phyloP scores from a whole-genome alignment of 2,888 invertebrate species.

The Habroteleia sp. region DNA sequence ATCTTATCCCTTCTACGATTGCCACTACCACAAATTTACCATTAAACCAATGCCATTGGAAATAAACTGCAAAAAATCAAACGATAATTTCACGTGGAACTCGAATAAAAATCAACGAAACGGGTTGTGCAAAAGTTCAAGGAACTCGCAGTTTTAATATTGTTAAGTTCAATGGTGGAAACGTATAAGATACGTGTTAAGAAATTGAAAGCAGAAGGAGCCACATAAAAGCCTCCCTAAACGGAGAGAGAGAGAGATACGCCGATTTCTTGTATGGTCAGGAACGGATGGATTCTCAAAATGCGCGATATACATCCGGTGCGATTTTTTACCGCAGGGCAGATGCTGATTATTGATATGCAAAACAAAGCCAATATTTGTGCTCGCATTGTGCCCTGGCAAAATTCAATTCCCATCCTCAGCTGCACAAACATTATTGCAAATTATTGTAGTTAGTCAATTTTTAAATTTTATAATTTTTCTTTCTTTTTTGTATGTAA shows the following conservation, averaged over 20 bases:
- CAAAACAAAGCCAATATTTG: slow-evolving; percentile 25
- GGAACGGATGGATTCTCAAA: slow-evolving; percentile 45
- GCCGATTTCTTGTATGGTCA: slow-evolving; percentile 54
- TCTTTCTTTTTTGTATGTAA: too few relatives aligned
- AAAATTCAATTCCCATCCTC: neutral
- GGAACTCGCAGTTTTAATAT: slow-evolving; percentile 34
- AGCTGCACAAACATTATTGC: too few relatives aligned
- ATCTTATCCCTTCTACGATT: too few relatives aligned
- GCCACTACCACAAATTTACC: too few relatives aligned
- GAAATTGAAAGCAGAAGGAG: slow-evolving; percentile 62
- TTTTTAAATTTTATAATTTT: too few relatives aligned
- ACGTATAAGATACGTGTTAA: slow-evolving; percentile 62
- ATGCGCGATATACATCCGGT: slow-evolving; percentile 52
- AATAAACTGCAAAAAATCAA: too few relatives aligned
- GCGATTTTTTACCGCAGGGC: slow-evolving; percentile 33
- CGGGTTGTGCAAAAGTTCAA: slow-evolving; percentile 42
- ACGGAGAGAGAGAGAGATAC: too few relatives aligned
- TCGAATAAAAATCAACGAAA: slow-evolving; percentile 1
- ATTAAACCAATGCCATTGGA: too few relatives aligned
- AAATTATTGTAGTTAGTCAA: too few relatives aligned
- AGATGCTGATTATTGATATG: slow-evolving; percentile 44
- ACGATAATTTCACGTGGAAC: too few relatives aligned
- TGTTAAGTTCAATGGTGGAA: slow-evolving; percentile 49
- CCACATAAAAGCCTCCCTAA: slow-evolving; percentile 53
- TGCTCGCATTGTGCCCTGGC: neutral